Evolutionary conservation across 35 echinoderm and acorn worm species (phyloP), one percentile per base, ranked within the genome.

Genomic region (Apostichopus californicus): DNA sequence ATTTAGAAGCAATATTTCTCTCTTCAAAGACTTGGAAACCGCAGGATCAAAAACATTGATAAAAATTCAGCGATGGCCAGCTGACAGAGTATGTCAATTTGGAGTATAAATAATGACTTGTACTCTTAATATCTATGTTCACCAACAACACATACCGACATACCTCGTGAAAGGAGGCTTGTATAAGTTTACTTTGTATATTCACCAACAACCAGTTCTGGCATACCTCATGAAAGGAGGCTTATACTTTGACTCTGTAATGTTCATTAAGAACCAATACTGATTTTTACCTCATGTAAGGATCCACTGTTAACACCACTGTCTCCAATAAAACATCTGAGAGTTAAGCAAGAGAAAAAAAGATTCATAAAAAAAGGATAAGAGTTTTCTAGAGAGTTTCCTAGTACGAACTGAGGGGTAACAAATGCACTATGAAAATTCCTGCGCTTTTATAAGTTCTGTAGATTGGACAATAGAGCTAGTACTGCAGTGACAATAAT

Each of bases 291-390:
- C 93, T 94, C 93, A 94, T 94, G 60, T 94, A 94, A 21, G 93
- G 93, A 55, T 94, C 94, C 3, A 95, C 94, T 7, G 92, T 93
- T 14, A 95, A 72, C 56, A 83, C 86, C 26, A 93, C 79, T 8
- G 94, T 87, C 70, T 95, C 87, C 25, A 95, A 52, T 68, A 90
- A 73, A 34, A 95, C 87, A 26, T 90, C 94, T 95, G 91, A 68
- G 80, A 94, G 26, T 9, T 14, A 86, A 57, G 55, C 22, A 80
- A 46, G 34, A 46, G 34, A 46, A 12, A 20, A 28, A 28, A 28
- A 72, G 12, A 20, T 20, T 72, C n/a, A 72, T 46, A 46, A 46
- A 46, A 46, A 46, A 3, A 46, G 34, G 2, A 46, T 46, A 46
- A 46, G 34, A 46, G 34, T 46, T 46, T 46, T 46, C 34, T 46